phyloP scores from a whole-genome alignment of 2,797 vertebrate species.

The Arctocebus calabarensis region DNA sequence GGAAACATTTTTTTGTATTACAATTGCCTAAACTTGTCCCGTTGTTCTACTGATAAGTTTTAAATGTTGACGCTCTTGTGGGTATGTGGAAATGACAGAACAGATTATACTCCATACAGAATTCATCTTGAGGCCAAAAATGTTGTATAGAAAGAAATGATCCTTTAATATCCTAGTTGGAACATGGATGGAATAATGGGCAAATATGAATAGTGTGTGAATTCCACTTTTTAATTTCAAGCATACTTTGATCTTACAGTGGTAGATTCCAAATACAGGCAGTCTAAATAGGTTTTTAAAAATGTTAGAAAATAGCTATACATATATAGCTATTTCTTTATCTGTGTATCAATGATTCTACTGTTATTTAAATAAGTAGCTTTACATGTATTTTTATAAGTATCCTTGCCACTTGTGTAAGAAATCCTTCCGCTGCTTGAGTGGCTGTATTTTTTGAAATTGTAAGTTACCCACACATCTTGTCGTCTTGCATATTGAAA shows the following conservation, averaged over 20 bases:
- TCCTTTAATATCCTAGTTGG: background rate
- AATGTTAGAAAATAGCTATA: background rate
- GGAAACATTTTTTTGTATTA: background rate
- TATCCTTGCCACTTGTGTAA: background rate
- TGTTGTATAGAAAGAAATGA: slow-evolving; percentile 7
- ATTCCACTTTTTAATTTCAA: slow-evolving; percentile 43
- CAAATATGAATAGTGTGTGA: background rate
- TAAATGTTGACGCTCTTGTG: background rate
- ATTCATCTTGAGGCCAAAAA: slow-evolving; percentile 25
- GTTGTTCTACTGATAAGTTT: slow-evolving; percentile 27
- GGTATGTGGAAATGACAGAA: background rate
- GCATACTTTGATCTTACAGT: background rate
- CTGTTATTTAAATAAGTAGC: background rate
- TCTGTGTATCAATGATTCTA: background rate
- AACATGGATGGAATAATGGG: background rate
- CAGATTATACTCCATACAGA: slow-evolving; percentile 15
- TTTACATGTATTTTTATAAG: background rate
- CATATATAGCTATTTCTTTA: no score
- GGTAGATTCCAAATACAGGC: background rate
- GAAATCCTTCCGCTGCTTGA: background rate
- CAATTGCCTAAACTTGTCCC: background rate
- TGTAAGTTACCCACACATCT: background rate
- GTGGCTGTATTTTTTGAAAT: background rate
- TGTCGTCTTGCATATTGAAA: slow-evolving; percentile 55
- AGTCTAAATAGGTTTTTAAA: slow-evolving; percentile 28